Evolutionary conservation across 35 echinoderm and acorn worm species (phyloP), one percentile per base, ranked within the genome.

Genomic region (Heliocidaris erythrogramma): DNA sequence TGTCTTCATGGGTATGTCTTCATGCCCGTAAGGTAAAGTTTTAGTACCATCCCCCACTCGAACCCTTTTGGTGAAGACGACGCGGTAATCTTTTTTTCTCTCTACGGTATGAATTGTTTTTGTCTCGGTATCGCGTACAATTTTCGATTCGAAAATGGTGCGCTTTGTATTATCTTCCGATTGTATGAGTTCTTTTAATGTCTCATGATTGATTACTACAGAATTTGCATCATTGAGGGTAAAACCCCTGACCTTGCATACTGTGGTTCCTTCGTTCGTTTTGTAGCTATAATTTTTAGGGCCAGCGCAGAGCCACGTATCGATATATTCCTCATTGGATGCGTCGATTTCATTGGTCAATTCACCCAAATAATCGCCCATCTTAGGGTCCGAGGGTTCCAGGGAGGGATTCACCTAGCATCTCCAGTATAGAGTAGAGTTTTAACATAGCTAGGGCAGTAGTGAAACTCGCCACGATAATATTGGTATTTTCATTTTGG

Each of bases 251-350:
- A 97, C 96, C 60, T 97, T 97, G 47, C 91, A 93, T 24, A 31
- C 49, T 0, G 94, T 95, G 32, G 94, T 95, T 24, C 96, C 94
- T 1, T 91, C 78, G 84, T 95, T 95, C 16, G 90, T 49, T 93
- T 92, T 84, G 69, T 94, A 96, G 10, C 92, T 94, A 91, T 96
- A 97, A 94, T 91, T 94, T n/a, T 97, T 97, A 31, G 87, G 94
- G 7, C 97, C 95, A 4, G 65, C 95, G 49, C 61, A 85, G 2
- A 94, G 60, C 85, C 96, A 97, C 7, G 88, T 90, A 31, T 92
- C 16, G 47, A 97, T 97, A 52, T 88, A 95, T 31, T 94, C 49
- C 13, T 94, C 96, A 94, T 93, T 85, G 30, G 85, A 48, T 2
- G 93, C 85, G 50, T 94, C 85, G 21, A 97, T 94, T 94, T 95